phyloP scores from a whole-genome alignment of 2,888 invertebrate genomes.

The Synanthedon vespiformis region DNA sequence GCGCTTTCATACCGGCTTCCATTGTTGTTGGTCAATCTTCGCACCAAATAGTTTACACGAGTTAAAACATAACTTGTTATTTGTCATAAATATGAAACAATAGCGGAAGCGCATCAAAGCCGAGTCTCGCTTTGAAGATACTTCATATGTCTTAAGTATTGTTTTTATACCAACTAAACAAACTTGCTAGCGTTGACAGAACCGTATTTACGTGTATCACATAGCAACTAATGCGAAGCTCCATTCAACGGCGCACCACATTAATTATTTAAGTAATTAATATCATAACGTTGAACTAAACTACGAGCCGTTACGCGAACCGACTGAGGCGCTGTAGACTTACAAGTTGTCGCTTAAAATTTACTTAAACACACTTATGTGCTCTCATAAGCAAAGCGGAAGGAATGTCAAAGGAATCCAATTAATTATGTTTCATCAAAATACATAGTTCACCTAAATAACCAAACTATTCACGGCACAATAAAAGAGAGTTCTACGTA shows the following conservation, averaged over 20 bases:
- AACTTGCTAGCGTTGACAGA: not conserved
- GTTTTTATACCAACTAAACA: not conserved
- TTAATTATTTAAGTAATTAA: not conserved
- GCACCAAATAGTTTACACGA: not conserved
- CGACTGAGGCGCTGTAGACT: not conserved
- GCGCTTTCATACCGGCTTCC: slow-evolving; percentile 3
- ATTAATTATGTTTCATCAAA: no score
- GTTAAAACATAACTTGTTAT: not conserved
- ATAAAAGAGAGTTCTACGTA: no score
- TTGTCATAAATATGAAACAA: not conserved
- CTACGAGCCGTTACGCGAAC: not conserved
- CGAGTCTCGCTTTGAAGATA: not conserved
- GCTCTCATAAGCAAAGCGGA: no score
- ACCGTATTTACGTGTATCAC: not conserved
- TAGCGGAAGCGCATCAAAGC: not conserved
- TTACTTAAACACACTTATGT: no score
- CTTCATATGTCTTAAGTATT: not conserved
- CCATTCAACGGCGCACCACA: not conserved
- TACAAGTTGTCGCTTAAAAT: no score
- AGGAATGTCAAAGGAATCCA: no score
- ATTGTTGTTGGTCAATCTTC: slow-evolving; percentile 7
- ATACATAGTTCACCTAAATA: no score
- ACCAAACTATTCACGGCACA: no score
- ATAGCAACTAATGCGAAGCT: not conserved
- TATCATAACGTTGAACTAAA: not conserved